phyloP scores from a whole-genome alignment of 2,888 invertebrate genomes.

The Diploptera punctata region DNA sequence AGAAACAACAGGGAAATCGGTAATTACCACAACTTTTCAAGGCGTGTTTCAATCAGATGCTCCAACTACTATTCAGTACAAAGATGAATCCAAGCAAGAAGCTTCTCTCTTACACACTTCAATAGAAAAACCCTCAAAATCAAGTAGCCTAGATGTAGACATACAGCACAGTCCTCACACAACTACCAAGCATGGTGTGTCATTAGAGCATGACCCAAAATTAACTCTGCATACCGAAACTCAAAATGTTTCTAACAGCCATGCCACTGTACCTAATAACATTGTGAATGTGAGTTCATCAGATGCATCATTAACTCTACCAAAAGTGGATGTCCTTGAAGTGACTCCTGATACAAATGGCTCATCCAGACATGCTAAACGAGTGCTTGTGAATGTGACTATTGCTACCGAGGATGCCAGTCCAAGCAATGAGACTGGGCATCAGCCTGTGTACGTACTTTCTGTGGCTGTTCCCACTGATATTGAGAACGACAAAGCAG shows the following conservation, averaged over 20 bases:
- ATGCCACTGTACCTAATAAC: constrained; percentile 6
- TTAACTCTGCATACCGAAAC: constrained; percentile 31
- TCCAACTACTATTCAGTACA: constrained; percentile 23
- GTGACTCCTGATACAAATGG: constrained; percentile 38
- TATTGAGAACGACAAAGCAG: constrained; percentile 60
- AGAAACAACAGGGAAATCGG: constrained; percentile 28
- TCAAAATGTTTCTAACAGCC: constrained; percentile 34
- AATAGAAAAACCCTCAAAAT: background rate
- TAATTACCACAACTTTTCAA: constrained; percentile 4
- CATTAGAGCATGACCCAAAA: constrained; percentile 32
- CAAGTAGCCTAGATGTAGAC: background rate
- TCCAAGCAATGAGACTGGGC: constrained; percentile 18
- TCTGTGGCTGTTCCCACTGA: constrained; percentile 80
- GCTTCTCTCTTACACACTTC: background rate
- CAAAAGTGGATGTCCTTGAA: constrained; percentile 39
- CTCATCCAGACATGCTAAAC: constrained; percentile 55
- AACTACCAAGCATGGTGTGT: constrained; percentile 7
- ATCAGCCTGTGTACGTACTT: constrained; percentile 71
- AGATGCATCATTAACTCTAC: constrained; percentile 37
- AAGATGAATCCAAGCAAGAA: constrained; percentile 9
- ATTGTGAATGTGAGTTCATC: constrained; percentile 10
- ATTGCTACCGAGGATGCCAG: constrained; percentile 72
- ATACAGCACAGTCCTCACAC: background rate
- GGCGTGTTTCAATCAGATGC: constrained; percentile 24
- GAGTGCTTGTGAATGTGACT: constrained; percentile 81